Evolutionary conservation across 2,113 vertebrate species (phyloP).

Genomic region (Geococcyx californianus): DNA sequence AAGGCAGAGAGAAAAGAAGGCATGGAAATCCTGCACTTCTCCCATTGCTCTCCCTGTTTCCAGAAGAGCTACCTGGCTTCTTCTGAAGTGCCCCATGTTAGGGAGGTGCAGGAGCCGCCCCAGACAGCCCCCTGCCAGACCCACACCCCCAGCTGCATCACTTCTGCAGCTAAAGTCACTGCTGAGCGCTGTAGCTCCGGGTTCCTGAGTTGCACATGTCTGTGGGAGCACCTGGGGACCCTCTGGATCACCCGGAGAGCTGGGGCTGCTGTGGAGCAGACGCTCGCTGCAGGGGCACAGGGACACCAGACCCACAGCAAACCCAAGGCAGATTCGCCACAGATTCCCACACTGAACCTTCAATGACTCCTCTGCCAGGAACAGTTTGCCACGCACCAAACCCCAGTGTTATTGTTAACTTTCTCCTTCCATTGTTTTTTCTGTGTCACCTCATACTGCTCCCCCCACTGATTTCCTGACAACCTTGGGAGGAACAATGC

Average conservation of each 20-base stretch:
- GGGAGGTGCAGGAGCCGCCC: not conserved
- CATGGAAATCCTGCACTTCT: not conserved
- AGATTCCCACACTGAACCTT: not conserved
- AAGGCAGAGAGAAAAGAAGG: not conserved
- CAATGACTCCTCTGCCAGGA: not conserved
- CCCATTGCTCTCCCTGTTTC: not conserved
- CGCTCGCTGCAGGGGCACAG: not conserved
- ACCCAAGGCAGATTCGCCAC: not conserved
- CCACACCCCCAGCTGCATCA: not conserved
- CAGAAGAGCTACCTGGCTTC: not conserved
- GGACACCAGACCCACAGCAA: not conserved
- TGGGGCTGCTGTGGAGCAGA: not conserved
- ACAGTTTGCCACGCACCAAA: not conserved
- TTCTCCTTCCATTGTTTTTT: slow-evolving; percentile 38
- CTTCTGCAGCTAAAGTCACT: not conserved
- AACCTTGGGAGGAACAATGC: slow-evolving; percentile 39
- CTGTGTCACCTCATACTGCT: not conserved
- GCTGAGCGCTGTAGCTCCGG: rapidly evolving
- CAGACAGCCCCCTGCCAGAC: too few relatives aligned
- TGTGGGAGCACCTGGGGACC: rapidly evolving
- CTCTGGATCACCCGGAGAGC: not conserved
- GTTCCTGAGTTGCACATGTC: not conserved
- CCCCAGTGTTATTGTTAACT: not conserved
- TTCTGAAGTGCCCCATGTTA: not conserved
- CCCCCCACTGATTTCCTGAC: slow-evolving; percentile 18